Percentiles rank a stretch among this genome's conserved stretches.
phyloP scores from a whole-genome alignment of 2,888 invertebrate species.

The Microctonus hyperodae region DNA sequence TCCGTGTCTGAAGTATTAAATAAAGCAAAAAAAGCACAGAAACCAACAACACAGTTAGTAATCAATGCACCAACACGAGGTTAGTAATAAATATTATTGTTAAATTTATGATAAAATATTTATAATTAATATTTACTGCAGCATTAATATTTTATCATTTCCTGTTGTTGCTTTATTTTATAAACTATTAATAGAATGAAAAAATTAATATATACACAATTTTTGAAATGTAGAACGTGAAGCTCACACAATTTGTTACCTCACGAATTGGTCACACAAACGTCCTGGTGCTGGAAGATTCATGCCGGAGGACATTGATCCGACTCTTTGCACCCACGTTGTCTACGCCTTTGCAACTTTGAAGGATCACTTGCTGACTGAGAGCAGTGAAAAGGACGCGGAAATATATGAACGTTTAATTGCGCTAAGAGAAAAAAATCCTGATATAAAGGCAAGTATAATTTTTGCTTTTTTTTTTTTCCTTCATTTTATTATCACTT shows the following conservation, averaged over 20 bases:
- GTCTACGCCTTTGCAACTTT: conserved; percentile 95
- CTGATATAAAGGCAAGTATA: conserved; percentile 78
- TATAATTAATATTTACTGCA: no score
- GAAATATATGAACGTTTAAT: conserved; percentile 89
- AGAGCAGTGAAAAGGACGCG: conserved; percentile 81
- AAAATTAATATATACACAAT: neutral
- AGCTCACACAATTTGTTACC: conserved; percentile 91
- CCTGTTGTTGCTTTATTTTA: conserved; percentile 5
- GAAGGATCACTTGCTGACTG: conserved; percentile 82
- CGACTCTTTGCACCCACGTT: conserved; percentile 90
- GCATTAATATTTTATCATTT: neutral
- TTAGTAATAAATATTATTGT: conserved; percentile 34
- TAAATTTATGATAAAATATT: no score
- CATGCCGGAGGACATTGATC: conserved; percentile 87
- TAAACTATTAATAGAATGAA: neutral
- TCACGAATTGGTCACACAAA: conserved; percentile 96
- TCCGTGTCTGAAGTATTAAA: conserved; percentile 76
- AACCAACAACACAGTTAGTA: conserved; percentile 69
- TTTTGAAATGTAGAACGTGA: conserved; percentile 74
- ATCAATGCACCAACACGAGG: conserved; percentile 62
- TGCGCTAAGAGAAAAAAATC: conserved; percentile 85
- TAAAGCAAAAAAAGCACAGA: conserved; percentile 67
- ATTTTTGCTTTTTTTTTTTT: conserved; percentile 10
- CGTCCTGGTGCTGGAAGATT: conserved; percentile 88
- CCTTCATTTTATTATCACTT: conserved; percentile 1